These are phyloP conservation scores for Callimorpha dominula DNA, from an alignment of 2,888 invertebrate genomes.

Conservation along the genomic window DNA sequence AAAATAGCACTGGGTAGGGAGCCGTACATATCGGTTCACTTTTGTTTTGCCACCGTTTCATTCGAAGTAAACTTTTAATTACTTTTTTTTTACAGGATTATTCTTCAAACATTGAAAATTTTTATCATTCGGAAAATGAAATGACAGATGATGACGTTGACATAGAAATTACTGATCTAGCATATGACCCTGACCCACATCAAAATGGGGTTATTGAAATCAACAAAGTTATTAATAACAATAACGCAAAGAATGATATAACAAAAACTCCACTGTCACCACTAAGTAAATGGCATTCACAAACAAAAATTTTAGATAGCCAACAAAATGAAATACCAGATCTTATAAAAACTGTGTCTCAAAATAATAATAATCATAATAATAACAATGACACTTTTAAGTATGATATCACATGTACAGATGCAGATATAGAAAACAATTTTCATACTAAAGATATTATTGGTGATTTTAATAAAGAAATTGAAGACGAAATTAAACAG, in stretches of 20 bases:
- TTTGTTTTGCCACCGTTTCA: conserved; percentile 4
- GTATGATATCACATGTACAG: conserved; percentile 70
- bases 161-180: conserved; percentile 73
- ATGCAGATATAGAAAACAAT: conserved; percentile 81
- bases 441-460: conserved; percentile 83
- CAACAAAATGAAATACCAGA: conserved; percentile 77
- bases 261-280: conserved; percentile 51
- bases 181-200: conserved; percentile 63
- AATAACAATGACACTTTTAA: conserved; percentile 62
- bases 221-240: conserved; percentile 78
- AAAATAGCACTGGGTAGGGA: conserved; percentile 32
- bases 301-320: conserved; percentile 59
- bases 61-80: not conserved
- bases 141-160: conserved; percentile 83
- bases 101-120: conserved; percentile 80
- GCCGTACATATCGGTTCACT: conserved; percentile 11
- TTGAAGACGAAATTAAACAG: conserved; percentile 86
- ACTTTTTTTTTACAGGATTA: conserved; percentile 71
- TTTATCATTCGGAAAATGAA: conserved; percentile 84
- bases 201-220: conserved; percentile 58
- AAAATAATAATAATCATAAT: conserved; percentile 78
- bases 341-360: conserved; percentile 77
- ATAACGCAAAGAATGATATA: conserved; percentile 61
- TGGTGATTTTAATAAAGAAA: conserved; percentile 87
- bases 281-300: conserved; percentile 46